Evolutionary conservation across 2,888 invertebrate genomes (phyloP).

Genomic region (Patella ulyssiponensis): DNA sequence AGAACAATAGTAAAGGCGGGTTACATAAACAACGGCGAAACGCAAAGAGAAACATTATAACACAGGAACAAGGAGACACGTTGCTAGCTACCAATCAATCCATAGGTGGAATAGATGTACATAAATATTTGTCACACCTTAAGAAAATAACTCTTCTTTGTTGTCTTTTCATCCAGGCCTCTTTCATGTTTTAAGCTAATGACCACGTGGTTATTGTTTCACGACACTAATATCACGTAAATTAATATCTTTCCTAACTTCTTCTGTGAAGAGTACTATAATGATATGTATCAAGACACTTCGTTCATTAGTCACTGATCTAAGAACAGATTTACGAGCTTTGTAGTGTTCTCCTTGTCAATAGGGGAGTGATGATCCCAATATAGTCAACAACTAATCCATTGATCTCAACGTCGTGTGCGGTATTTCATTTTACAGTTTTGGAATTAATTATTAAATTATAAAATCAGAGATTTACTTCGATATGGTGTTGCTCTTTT

Average conservation of each 20-base stretch:
- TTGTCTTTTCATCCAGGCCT: neutral
- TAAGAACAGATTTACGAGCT: too few relatives aligned
- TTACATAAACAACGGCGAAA: neutral
- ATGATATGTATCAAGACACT: too few relatives aligned
- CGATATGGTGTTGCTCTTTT: too few relatives aligned
- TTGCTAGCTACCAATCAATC: neutral
- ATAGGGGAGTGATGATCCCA: too few relatives aligned
- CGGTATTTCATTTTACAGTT: too few relatives aligned
- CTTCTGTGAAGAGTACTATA: too few relatives aligned
- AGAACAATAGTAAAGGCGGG: constrained; percentile 7
- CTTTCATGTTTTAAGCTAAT: constrained; percentile 11
- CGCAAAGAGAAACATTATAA: constrained; percentile 8
- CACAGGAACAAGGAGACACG: neutral
- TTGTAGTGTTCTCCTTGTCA: too few relatives aligned
- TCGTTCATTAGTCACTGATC: too few relatives aligned
- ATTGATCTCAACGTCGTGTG: too few relatives aligned
- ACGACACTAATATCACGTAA: neutral
- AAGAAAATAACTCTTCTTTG: neutral
- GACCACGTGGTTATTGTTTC: neutral
- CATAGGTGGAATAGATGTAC: neutral
- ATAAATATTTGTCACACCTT: constrained; percentile 8
- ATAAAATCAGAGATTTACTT: too few relatives aligned
- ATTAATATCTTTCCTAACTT: neutral
- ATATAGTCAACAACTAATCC: too few relatives aligned
- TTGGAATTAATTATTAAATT: too few relatives aligned